phyloP scores from a whole-genome alignment of 1,140 invertebrate genomes.

The Sitobion miscanthi region DNA sequence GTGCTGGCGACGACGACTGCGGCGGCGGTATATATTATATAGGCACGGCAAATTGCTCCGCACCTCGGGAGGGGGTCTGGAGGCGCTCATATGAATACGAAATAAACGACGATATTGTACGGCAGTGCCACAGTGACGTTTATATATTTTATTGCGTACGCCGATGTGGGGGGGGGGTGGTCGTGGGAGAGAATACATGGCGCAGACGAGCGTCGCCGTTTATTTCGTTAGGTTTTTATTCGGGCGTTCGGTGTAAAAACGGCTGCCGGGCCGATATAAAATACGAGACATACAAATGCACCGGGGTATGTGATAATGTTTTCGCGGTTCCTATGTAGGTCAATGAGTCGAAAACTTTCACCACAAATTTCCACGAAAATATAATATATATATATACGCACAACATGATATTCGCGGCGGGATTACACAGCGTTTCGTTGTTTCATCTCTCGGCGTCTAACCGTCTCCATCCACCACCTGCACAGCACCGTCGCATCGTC shows the following conservation, averaged over 20 bases:
- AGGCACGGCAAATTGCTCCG: neutral
- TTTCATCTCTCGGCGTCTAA: conserved; percentile 24
- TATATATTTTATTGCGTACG: neutral
- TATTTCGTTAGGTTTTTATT: conserved; percentile 25
- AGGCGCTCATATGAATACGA: neutral
- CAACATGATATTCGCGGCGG: neutral
- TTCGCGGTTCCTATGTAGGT: neutral
- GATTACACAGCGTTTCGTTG: conserved; percentile 22
- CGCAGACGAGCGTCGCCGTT: neutral
- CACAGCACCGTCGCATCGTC: too few species aligned
- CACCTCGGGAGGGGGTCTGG: neutral
- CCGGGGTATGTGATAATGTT: neutral
- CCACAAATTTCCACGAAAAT: neutral
- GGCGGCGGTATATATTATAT: too few species aligned
- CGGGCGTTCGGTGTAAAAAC: neutral
- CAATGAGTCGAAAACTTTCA: conserved; percentile 39
- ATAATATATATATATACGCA: neutral
- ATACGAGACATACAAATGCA: neutral
- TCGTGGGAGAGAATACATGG: neutral
- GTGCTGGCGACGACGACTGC: neutral
- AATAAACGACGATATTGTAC: neutral
- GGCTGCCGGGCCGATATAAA: neutral
- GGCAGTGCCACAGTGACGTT: neutral
- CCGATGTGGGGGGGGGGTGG: too few species aligned
- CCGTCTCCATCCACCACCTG: neutral